These are phyloP conservation scores for Nomada fucata DNA, from an alignment of 2,888 invertebrate genomes.

Conservation along the genomic window DNA sequence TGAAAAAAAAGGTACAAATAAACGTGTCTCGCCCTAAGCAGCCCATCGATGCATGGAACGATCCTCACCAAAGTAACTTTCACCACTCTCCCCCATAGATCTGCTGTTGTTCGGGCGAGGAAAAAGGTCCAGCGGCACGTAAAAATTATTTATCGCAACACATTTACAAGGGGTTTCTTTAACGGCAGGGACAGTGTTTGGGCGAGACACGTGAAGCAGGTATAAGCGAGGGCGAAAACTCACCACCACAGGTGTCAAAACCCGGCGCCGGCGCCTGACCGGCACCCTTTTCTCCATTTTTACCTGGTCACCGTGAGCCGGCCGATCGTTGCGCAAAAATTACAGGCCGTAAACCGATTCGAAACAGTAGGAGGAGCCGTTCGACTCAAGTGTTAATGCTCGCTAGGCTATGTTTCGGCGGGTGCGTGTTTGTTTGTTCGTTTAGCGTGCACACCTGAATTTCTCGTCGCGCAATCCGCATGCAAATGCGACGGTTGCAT, in stretches of 20 bases:
- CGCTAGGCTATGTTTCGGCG: neutral
- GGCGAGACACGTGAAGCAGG: constrained; percentile 48
- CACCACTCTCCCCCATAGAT: neutral
- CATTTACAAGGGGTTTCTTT: constrained; percentile 11
- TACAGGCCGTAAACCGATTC: constrained; percentile 68
- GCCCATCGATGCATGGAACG: neutral
- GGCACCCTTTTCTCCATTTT: constrained; percentile 65
- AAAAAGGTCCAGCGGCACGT: neutral
- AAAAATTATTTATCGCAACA: constrained; percentile 50
- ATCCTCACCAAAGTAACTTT: neutral
- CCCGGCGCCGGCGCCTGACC: constrained; percentile 70
- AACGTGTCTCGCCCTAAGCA: neutral
- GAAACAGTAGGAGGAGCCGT: constrained; percentile 52
- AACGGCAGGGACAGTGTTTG: constrained; percentile 38
- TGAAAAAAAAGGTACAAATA: too few species aligned
- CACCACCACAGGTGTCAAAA: constrained; percentile 73
- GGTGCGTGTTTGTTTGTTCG: constrained; percentile 41
- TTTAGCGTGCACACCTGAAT: constrained; percentile 29
- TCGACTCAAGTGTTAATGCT: constrained; percentile 40
- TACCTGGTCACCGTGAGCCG: constrained; percentile 49
- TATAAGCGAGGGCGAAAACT: constrained; percentile 45
- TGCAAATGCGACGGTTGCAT: constrained; percentile 8
- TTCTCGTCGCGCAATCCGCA: constrained; percentile 13
- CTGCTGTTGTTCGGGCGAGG: too few species aligned
- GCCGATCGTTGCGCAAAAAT: constrained; percentile 74